Base-by-base conservation (phyloP, 2,888 invertebrate genomes). In the Parapristionchus giblindavisi region DNA sequence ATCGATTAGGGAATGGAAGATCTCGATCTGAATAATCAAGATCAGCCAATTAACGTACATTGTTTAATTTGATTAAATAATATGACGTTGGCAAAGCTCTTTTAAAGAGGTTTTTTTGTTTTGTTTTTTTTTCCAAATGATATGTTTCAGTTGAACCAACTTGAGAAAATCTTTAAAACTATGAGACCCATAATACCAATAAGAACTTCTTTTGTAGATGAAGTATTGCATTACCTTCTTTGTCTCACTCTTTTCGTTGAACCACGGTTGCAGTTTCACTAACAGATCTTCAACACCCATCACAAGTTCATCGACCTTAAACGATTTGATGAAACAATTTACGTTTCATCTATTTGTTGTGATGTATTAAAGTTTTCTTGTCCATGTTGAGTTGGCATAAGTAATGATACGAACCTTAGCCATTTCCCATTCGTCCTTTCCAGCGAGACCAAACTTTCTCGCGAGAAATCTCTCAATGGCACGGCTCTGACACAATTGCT, bases 201-300 rank as follows among this genome's bases (percentile, higher is more conserved):
- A n/a, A n/a, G n/a, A 8, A 17, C 43, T 8, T 43, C 43, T 43
- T 27, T 56, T n/a, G 14, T 24, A 2, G 24, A 56, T 56, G 8
- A 11, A 27, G 56, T 6, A 5, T 32, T 2, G 29, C 6, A 29
- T 3, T 36, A 79, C 81, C 78, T 82, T 82, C 73, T 83, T 83
- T 0, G 81, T 80, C 36, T 80, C 79, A 58, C 82, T 81, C 38
- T 83, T 79, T 58, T 83, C 83, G 32, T 81, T 80, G 77, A 83
- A 81, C 83, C 83, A 83, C 8, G 82, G 81, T 4, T 80, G 77
- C 29, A 81, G 80, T 58, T 83, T 79, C 70, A 79, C 79, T 56
- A 82, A 78, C n/a, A 82, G 77, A 70, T 83, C 83, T 61, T 83
- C 83, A 0, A 82, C 81, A 43, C 81, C 81, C 32, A 78, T 75